Evolutionary conservation across 2,797 vertebrate species (phyloP), one percentile per base, ranked within the genome.

Genomic region (Melanotaenia boesemani): DNA sequence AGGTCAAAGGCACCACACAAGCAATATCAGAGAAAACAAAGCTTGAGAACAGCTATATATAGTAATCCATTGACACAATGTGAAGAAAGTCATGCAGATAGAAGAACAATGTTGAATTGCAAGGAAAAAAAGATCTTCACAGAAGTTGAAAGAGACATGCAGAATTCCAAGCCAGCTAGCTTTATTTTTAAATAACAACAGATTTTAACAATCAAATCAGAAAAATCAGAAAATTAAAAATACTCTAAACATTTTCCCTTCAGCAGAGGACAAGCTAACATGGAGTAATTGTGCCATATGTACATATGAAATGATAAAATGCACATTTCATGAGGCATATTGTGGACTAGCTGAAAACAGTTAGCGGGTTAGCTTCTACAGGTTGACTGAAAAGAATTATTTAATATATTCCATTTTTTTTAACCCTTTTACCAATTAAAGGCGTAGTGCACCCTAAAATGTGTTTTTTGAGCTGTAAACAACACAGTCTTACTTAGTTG

Each of bases 1-100:
- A 92, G 88, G 86, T 95, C 91, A 93, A 93, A 93, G 85, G 86
- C 90, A 94, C 88, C 86, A 87, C 89, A 90, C 85, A 65, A 89
- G 88, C 86, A 87, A 91, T 63, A 76, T 91, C 87, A 92, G 91
- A 92, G 91, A 88, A 88, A 90, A 77, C 67, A 85, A 85, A 66
- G 88, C 67, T 68, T 72, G 70, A 88, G 74, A 91, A 89, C 78
- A 85, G 84, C 78, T 61, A 48, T 67, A 59, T 72, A 76, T 72
- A 83, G 74, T 86, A 66, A 83, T 85, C 82, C 63, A 84, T 63
- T 44, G 79, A 85, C 81, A 90, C 76, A 67, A 78, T 78, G 86
- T 82, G 78, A 85, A 88, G 80, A 88, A 70, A 81, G 76, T 62
- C 91, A 93, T 90, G 92, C 90, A 91, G 84, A 90, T 39, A 91